These are phyloP conservation scores for Fringilla coelebs DNA, from an alignment of 2,797 vertebrate species.

Conservation along the genomic window DNA sequence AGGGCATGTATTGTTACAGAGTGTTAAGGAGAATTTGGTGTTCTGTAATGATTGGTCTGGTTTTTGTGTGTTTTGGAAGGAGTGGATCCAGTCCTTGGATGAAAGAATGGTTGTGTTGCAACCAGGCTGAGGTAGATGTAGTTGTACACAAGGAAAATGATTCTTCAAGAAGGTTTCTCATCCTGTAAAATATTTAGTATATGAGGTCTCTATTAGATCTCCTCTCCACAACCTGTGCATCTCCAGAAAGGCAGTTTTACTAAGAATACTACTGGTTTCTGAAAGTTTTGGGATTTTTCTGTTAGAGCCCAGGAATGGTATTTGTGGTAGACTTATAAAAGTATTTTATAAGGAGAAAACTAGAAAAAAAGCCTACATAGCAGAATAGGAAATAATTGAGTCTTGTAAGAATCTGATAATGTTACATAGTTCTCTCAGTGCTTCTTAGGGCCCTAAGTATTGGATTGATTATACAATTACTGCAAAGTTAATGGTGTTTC, in stretches of 20 bases:
- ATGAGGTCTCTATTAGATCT: neutral
- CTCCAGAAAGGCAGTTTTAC: neutral
- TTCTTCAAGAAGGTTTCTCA: neutral
- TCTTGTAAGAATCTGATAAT: neutral
- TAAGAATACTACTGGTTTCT: neutral
- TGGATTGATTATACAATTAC: neutral
- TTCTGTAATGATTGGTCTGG: neutral
- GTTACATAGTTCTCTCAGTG: neutral
- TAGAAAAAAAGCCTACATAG: neutral
- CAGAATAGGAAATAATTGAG: neutral
- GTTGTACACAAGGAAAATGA: neutral
- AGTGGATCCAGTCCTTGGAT: neutral
- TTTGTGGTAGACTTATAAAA: fast-evolving
- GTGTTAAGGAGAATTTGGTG: neutral
- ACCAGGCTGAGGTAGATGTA: neutral
- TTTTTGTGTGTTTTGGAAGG: neutral
- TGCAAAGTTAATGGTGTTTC: neutral
- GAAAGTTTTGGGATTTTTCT: neutral
- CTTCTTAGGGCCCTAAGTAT: neutral
- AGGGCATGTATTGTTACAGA: neutral
- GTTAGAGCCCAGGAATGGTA: neutral
- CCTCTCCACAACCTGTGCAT: fast-evolving
- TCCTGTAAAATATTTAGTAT: neutral
- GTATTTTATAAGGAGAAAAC: neutral
- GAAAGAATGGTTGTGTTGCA: neutral